Evolutionary conservation across 2,888 invertebrate species (phyloP).

Genomic region (Creontiades dilutus): DNA sequence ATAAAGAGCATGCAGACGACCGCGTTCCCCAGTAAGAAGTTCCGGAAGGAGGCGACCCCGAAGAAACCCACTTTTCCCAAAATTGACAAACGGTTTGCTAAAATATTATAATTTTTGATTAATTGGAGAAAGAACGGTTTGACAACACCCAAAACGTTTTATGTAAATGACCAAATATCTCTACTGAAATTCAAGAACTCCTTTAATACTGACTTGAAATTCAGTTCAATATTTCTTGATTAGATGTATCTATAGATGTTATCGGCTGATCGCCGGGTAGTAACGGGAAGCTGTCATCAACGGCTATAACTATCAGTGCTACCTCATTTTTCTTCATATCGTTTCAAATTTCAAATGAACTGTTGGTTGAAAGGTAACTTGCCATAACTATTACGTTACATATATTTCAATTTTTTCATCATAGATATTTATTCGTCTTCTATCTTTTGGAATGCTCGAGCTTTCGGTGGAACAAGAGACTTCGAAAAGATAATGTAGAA

Average conservation of each 20-base stretch:
- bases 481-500: no score
- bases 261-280: not conserved
- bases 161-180: not conserved
- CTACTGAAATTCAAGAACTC: not conserved
- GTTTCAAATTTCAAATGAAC: no score
- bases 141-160: not conserved
- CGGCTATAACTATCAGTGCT: not conserved
- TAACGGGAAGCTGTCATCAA: conserved; percentile 7
- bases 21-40: not conserved
- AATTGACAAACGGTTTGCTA: not conserved
- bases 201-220: not conserved
- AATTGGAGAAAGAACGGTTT: not conserved
- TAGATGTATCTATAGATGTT: no score
- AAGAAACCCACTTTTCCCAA: not conserved
- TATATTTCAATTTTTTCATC: no score
- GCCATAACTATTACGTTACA: no score
- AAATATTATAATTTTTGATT: not conserved
- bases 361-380: no score
- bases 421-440: no score
- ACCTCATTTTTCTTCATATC: not conserved
- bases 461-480: no score
- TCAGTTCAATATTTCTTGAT: no score
- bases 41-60: not conserved
- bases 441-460: no score
- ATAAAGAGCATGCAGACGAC: not conserved